Conservation (phyloP, 1,140 invertebrate genomes). For the Penaeus japonicus region DNA sequence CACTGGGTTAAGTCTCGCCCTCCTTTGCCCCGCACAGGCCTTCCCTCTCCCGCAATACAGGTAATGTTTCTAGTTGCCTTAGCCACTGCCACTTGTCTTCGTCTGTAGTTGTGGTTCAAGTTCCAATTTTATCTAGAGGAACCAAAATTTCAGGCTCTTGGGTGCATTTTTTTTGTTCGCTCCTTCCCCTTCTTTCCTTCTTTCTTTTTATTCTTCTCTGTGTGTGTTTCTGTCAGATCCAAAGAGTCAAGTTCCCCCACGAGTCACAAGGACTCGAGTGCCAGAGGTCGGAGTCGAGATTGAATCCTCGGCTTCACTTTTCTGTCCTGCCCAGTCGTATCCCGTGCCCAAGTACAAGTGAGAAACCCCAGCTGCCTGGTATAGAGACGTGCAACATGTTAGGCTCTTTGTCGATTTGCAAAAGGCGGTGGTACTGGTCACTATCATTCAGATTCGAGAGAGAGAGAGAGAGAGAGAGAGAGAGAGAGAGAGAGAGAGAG, state of each 20-base stretch:
- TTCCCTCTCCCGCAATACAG: conserved; percentile 74
- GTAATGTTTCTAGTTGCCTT: conserved; percentile 61
- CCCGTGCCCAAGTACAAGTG: conserved; percentile 61
- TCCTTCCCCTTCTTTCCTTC: no score
- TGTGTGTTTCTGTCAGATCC: conserved; percentile 17
- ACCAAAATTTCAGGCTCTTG: no score
- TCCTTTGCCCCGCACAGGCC: conserved; percentile 73
- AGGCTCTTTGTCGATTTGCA: neutral
- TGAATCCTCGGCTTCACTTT: conserved; percentile 28
- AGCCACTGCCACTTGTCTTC: no score
- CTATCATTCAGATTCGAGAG: no score
- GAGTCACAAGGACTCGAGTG: conserved; percentile 47
- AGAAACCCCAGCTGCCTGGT: neutral
- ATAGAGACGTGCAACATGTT: neutral
- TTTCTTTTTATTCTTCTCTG: no score
- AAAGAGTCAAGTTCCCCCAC: conserved; percentile 46
- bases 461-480: no score
- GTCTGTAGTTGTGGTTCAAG: no score
- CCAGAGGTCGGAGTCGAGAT: conserved; percentile 18
- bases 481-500: no score
- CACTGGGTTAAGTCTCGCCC: conserved; percentile 63
- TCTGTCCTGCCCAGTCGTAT: conserved; percentile 59
- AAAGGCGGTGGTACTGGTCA: no score
- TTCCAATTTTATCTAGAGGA: no score
- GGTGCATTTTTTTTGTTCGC: no score